These are phyloP conservation scores for Callaeas wilsoni DNA, from an alignment of 2,113 vertebrate genomes.

Conservation along the genomic window DNA sequence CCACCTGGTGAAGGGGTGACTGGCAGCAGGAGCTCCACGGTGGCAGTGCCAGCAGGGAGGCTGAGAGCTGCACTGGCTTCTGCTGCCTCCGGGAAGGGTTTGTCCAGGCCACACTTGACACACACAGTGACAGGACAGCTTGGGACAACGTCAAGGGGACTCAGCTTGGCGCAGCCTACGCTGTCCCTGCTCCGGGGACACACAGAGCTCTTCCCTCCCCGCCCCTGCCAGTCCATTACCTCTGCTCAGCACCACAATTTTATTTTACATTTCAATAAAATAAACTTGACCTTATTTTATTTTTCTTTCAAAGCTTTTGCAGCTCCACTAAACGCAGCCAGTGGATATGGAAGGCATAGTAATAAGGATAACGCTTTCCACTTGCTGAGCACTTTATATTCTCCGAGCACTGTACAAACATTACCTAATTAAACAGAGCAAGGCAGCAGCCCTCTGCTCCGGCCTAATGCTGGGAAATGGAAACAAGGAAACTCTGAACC, in stretches of 20 bases:
- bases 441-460: conserved; percentile 33
- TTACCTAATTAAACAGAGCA: conserved; percentile 59
- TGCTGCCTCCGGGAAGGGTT: not conserved
- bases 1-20: not conserved
- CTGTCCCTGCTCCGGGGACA: not conserved
- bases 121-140: not conserved
- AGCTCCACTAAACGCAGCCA: not conserved
- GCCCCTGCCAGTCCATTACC: not conserved
- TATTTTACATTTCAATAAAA: conserved; percentile 40
- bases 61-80: not conserved
- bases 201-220: not conserved
- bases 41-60: not conserved
- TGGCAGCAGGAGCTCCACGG: not conserved
- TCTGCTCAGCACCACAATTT: not conserved
- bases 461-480: conserved; percentile 55
- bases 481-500: conserved; percentile 56
- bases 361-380: conserved; percentile 50
- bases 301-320: conserved; percentile 23
- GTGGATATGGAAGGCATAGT: conserved; percentile 31
- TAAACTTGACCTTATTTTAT: conserved; percentile 36
- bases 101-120: not conserved
- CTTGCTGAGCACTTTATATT: conserved; percentile 56
- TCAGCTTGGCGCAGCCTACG: accelerated
- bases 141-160: not conserved
- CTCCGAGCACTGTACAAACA: conserved; percentile 57